Conservation (phyloP, 2,888 invertebrate species). For the Anthoptus insignis region DNA sequence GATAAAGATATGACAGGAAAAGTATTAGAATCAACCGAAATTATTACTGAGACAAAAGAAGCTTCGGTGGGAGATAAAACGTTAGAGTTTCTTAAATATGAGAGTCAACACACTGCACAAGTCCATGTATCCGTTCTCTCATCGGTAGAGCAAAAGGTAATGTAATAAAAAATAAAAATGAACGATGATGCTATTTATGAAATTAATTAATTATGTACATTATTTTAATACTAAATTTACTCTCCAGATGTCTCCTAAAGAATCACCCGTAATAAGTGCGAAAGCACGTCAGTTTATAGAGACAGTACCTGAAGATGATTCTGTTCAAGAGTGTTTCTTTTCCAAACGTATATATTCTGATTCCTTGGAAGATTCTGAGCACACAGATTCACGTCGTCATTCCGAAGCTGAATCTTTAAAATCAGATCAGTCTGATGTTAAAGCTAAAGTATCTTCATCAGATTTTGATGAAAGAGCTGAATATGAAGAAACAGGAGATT, state of each 20-base stretch:
- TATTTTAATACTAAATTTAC: conserved; percentile 3
- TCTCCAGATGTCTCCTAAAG: conserved; percentile 69
- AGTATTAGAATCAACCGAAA: conserved; percentile 47
- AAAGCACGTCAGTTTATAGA: conserved; percentile 85
- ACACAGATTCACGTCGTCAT: conserved; percentile 81
- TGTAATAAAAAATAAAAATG: no score
- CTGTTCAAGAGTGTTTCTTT: conserved; percentile 85
- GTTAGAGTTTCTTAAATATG: conserved; percentile 72
- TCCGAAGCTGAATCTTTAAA: conserved; percentile 84
- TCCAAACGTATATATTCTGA: conserved; percentile 85
- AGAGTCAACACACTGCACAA: conserved; percentile 73
- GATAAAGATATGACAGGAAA: conserved; percentile 61
- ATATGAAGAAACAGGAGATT: conserved; percentile 80
- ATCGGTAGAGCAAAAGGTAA: conserved; percentile 70
- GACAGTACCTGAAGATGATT: conserved; percentile 85
- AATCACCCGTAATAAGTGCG: conserved; percentile 82
- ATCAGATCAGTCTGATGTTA: conserved; percentile 82
- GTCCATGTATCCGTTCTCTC: conserved; percentile 55
- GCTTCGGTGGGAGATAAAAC: conserved; percentile 60
- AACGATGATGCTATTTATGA: no score
- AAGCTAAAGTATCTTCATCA: conserved; percentile 80
- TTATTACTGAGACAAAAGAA: conserved; percentile 53
- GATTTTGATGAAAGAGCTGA: conserved; percentile 84
- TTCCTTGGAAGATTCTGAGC: conserved; percentile 83
- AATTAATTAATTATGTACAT: no score